phyloP scores from a whole-genome alignment of 1,140 invertebrate genomes.

The Leptonema lineaticorne region DNA sequence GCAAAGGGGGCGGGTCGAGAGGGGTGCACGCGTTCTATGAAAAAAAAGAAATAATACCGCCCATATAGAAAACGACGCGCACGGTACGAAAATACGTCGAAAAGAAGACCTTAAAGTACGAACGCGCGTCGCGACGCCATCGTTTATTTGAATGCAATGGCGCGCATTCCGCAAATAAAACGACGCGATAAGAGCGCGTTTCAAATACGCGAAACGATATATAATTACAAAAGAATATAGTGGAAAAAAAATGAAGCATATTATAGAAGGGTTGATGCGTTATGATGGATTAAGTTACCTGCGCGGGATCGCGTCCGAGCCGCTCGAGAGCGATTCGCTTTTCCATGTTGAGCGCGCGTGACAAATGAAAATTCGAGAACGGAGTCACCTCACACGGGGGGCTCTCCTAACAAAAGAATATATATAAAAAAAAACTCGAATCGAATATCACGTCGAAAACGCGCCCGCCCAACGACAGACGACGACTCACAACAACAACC shows the following conservation, averaged over 20 bases:
- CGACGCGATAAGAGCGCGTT: background rate
- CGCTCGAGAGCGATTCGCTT: slow-evolving; percentile 89
- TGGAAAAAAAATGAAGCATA: too few relatives aligned
- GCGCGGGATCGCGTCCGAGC: slow-evolving; percentile 75
- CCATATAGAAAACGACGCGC: too few relatives aligned
- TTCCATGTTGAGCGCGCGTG: slow-evolving; percentile 66
- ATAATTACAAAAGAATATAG: too few relatives aligned
- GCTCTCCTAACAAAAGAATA: too few relatives aligned
- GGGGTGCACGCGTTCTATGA: background rate
- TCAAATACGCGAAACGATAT: background rate
- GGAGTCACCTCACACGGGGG: too few relatives aligned
- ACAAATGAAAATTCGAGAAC: background rate
- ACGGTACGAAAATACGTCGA: background rate
- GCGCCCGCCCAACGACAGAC: background rate
- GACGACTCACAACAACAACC: background rate
- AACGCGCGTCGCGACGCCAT: slow-evolving; percentile 8
- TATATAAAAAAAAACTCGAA: too few relatives aligned
- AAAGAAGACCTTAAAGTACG: slow-evolving; percentile 16
- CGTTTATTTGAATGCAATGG: slow-evolving; percentile 3
- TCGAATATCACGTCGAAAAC: too few relatives aligned
- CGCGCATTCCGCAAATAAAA: slow-evolving; percentile 6
- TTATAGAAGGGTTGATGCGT: too few relatives aligned
- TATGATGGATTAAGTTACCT: too few relatives aligned
- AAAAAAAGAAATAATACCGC: too few relatives aligned
- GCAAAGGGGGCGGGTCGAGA: background rate